Evolutionary conservation across 37 sponge, comb jelly and placozoan genomes (phyloP).

Genomic region (Amphimedon queenslandica): DNA sequence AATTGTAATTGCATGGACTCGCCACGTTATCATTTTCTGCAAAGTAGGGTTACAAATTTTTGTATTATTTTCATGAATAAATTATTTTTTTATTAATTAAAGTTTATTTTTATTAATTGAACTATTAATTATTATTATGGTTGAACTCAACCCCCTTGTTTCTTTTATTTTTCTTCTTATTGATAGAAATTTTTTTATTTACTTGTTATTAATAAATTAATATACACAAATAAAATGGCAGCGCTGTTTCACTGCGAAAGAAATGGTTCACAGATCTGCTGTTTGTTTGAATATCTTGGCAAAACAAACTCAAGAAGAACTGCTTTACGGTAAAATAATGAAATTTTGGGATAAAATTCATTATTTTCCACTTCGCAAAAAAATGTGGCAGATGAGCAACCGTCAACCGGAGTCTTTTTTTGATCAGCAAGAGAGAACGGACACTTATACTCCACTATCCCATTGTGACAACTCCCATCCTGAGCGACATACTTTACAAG

Average conservation of each 20-base stretch:
- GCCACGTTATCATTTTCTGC: no score
- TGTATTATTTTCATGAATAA: no score
- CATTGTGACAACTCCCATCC: not conserved
- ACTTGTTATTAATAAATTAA: no score
- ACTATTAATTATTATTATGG: no score
- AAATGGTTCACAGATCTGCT: conserved; percentile 4
- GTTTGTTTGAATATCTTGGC: not conserved
- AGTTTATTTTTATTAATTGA: no score
- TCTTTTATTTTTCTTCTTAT: no score
- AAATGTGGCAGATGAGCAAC: not conserved
- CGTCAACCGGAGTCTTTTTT: not conserved
- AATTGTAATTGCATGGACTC: no score
- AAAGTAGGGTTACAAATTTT: no score
- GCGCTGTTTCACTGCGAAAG: not conserved
- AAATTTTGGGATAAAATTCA: not conserved
- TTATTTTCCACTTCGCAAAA: conserved; percentile 6
- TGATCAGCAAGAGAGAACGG: conserved; percentile 2
- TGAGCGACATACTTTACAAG: not conserved
- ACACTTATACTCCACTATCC: conserved; percentile 18
- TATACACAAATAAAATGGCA: no score
- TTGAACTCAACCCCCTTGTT: no score
- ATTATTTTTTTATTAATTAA: no score
- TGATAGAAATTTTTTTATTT: no score
- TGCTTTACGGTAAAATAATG: conserved; percentile 2
- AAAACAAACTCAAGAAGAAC: conserved; percentile 8